Evolutionary conservation across 2,888 invertebrate genomes (phyloP).

Genomic region (Bellardia pandia): DNA sequence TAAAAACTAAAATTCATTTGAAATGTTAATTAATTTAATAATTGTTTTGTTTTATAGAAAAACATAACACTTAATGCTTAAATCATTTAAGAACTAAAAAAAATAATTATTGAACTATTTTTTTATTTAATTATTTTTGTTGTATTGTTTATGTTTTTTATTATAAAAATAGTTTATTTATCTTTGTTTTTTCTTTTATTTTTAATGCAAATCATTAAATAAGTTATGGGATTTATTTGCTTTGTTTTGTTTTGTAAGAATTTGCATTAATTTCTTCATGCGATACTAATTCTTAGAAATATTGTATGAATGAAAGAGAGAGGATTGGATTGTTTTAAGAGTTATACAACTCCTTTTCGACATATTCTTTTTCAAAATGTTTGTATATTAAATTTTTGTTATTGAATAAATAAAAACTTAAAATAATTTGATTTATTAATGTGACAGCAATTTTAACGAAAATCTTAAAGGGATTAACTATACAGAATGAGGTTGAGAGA

Average conservation of each 20-base stretch:
- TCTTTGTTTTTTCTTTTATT: constrained; percentile 16
- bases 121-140: constrained; percentile 40
- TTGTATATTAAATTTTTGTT: constrained; percentile 37
- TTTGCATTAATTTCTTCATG: constrained; percentile 42
- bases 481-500: constrained; percentile 56
- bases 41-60: constrained; percentile 65
- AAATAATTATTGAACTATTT: constrained; percentile 72
- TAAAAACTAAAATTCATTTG: constrained; percentile 47
- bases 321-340: not conserved
- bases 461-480: constrained; percentile 51
- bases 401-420: constrained; percentile 60
- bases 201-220: constrained; percentile 41
- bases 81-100: constrained; percentile 64
- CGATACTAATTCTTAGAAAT: constrained; percentile 54
- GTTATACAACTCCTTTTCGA: constrained; percentile 32
- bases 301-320: constrained; percentile 43
- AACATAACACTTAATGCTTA: constrained; percentile 72
- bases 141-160: constrained; percentile 52
- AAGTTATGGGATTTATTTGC: constrained; percentile 37
- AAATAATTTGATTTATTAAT: constrained; percentile 61
- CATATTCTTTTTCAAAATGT: constrained; percentile 21
- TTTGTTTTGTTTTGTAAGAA: constrained; percentile 21
- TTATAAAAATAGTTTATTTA: constrained; percentile 66
- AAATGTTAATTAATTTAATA: constrained; percentile 50
- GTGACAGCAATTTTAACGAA: constrained; percentile 3